Conservation (phyloP, 2,797 vertebrate genomes). For the Sebastes flavidus region DNA sequence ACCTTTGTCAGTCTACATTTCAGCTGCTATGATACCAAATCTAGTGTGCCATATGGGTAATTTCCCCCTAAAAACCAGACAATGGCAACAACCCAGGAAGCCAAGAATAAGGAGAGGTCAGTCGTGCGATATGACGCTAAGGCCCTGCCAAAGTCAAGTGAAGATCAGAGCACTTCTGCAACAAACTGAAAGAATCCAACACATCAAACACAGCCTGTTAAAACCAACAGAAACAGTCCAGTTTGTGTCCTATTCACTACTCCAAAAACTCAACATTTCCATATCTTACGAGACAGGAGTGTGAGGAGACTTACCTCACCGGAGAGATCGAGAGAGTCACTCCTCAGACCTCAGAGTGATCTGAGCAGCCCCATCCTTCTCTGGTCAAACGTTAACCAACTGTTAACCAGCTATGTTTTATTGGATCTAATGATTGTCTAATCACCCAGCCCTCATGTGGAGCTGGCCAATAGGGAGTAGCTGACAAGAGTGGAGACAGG, state of each 20-base stretch:
- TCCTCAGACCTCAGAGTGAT: slow-evolving; percentile 46
- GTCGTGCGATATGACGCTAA: background rate
- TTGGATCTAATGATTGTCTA: slow-evolving; percentile 89
- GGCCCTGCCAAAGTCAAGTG: slow-evolving; percentile 75
- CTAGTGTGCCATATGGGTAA: background rate
- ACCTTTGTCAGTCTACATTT: slow-evolving; percentile 36
- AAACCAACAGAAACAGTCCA: background rate
- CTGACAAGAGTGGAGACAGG: slow-evolving; percentile 28
- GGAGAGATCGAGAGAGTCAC: slow-evolving; percentile 63
- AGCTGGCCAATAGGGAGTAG: slow-evolving; percentile 58
- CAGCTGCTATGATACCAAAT: background rate
- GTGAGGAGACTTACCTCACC: slow-evolving; percentile 70
- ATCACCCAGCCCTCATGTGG: slow-evolving; percentile 66
- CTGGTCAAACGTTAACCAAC: slow-evolving; percentile 85
- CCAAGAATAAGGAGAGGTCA: background rate
- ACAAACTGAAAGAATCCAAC: slow-evolving; percentile 12
- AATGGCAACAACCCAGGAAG: background rate
- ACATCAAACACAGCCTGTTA: background rate
- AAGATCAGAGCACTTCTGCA: slow-evolving; percentile 61
- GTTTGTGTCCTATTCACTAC: background rate
- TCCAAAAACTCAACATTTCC: slow-evolving; percentile 4
- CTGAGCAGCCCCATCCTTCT: slow-evolving; percentile 54
- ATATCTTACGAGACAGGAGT: slow-evolving; percentile 1
- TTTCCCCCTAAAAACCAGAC: background rate
- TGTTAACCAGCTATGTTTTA: slow-evolving; percentile 80